Evolutionary conservation across 2,113 vertebrate genomes (phyloP), one percentile per base, ranked within the genome.

Genomic region (Microcebus jonahi): DNA sequence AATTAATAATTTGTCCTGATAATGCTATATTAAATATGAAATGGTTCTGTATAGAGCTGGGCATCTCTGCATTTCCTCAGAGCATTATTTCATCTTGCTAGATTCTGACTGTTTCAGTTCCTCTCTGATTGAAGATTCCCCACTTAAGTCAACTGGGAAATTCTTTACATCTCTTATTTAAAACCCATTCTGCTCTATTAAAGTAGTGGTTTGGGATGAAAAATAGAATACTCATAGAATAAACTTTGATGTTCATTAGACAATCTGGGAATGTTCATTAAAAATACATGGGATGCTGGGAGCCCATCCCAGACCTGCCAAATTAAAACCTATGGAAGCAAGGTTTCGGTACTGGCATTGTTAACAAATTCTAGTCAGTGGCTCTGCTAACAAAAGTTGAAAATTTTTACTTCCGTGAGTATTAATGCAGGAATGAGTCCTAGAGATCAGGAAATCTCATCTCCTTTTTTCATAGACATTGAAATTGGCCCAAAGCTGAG

Each of bases 361-460:
- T 71, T 50, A 84, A 67, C 55, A 75, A 61, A 3, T 84, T 96
- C 59, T 94, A 25, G 6, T 23, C 45, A 75, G 8, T 77, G 68
- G 13, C 12, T 96, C 81, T 91, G 36, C 53, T 45, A 94, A 68
- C 29, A 92, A 93, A 90, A 82, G 39, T 91, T 79, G 70, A 50
- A 25, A 89, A 82, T 14, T 39, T 53, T 55, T 90, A 59, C 8
- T 67, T 95, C 45, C 34, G 13, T 63, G 48, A 53, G 3, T 90
- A 42, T 65, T 71, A 90, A 11, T 6, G 13, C 13, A 75, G 27
- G 65, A 68, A 53, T 4, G 15, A 83, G 85, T 36, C 27, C 57
- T 55, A 55, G 23, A 95, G 39, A 80, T 63, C 21, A 83, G 14
- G 36, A 83, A 79, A 76, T 25, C 21, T 8, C 21, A 73, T 36